phyloP scores from a whole-genome alignment of 1,140 invertebrate genomes.

The Myzus persicae region DNA sequence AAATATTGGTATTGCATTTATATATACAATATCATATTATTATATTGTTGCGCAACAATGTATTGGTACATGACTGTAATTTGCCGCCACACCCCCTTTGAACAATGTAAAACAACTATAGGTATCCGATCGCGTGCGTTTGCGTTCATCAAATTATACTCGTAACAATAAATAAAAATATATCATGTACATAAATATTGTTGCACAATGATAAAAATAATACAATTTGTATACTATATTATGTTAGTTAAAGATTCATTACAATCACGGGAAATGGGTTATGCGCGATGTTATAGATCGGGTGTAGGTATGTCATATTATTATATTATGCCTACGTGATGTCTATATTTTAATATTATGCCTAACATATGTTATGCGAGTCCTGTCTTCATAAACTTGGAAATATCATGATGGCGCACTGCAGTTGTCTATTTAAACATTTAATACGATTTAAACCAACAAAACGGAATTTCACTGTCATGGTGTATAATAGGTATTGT shows the following conservation, averaged over 20 bases:
- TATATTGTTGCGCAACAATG: background rate
- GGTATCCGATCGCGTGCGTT: background rate
- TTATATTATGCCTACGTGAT: background rate
- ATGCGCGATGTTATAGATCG: background rate
- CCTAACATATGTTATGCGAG: background rate
- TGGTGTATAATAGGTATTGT: background rate
- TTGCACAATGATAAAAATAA: background rate
- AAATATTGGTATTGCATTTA: background rate
- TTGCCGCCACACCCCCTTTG: no score
- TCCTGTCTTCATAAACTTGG: background rate
- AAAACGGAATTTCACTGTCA: background rate
- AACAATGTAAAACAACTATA: background rate
- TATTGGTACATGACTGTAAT: background rate
- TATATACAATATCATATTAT: background rate
- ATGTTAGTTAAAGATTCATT: background rate
- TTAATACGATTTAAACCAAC: background rate
- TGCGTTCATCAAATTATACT: background rate
- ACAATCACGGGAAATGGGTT: background rate
- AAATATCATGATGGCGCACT: background rate
- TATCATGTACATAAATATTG: no score
- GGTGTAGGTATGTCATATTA: background rate
- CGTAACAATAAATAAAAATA: background rate
- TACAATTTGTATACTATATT: background rate
- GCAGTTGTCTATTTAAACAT: background rate
- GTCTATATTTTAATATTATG: background rate